Evolutionary conservation across 2,888 invertebrate species (phyloP).

Genomic region (Diaperis boleti): DNA sequence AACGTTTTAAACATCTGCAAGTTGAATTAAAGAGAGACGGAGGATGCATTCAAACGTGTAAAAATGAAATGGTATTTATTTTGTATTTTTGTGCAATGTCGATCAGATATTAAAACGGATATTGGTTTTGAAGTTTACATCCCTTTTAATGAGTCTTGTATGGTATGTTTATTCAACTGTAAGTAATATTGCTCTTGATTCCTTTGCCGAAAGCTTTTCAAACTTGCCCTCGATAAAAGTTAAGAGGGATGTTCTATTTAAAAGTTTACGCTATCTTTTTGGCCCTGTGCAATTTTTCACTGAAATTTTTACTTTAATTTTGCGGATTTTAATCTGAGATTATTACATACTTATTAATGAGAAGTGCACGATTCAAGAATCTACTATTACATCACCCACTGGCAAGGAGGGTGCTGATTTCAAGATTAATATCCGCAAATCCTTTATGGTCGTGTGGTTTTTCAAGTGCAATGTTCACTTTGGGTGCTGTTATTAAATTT

Average conservation of each 20-base stretch:
- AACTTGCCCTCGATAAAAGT: conserved; percentile 48
- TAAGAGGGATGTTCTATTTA: conserved; percentile 46
- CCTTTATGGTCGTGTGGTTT: conserved; percentile 51
- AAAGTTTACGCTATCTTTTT: background rate
- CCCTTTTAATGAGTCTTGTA: conserved; percentile 62
- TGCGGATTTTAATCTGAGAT: background rate
- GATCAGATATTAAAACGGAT: conserved; percentile 55
- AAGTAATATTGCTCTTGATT: conserved; percentile 56
- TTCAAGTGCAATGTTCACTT: conserved; percentile 49
- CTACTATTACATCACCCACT: conserved; percentile 39
- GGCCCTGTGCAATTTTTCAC: background rate
- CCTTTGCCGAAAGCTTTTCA: conserved; percentile 50
- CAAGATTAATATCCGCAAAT: conserved; percentile 50
- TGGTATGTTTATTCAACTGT: conserved; percentile 58
- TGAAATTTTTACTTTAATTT: background rate
- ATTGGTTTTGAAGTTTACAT: conserved; percentile 61
- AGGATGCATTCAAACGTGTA: conserved; percentile 23
- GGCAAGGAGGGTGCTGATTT: conserved; percentile 43
- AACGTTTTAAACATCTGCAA: conserved; percentile 57
- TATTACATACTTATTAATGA: conserved; percentile 14
- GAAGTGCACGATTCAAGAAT: conserved; percentile 18
- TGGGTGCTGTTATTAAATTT: conserved; percentile 34
- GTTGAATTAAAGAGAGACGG: conserved; percentile 42
- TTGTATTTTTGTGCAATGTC: conserved; percentile 55
- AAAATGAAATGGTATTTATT: conserved; percentile 47